Conservation (phyloP, 2,888 invertebrate species). For the Coleophora deauratella region DNA sequence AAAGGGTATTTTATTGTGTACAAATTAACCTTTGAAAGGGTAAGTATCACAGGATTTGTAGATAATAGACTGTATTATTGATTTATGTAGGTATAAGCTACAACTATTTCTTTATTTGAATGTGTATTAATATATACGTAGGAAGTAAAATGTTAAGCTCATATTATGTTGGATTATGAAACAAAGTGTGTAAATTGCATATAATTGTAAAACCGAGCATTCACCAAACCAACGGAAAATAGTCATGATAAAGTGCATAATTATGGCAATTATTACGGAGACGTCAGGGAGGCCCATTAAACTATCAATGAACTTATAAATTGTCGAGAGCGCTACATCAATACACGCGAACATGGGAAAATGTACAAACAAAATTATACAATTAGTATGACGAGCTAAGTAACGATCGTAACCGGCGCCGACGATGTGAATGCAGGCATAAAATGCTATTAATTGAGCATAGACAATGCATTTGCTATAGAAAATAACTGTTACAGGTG, state of each 20-base stretch:
- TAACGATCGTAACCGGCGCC: slow-evolving; percentile 25
- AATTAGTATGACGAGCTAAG: slow-evolving; percentile 30
- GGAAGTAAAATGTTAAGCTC: too few relatives aligned
- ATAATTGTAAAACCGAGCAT: slow-evolving; percentile 6
- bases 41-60: background rate
- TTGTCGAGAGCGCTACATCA: slow-evolving; percentile 44
- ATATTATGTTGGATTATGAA: too few relatives aligned
- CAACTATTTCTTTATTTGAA: too few relatives aligned
- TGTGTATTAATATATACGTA: too few relatives aligned
- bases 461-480: slow-evolving; percentile 39
- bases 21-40: slow-evolving; percentile 45
- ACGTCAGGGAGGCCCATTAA: slow-evolving; percentile 48
- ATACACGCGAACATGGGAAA: slow-evolving; percentile 47
- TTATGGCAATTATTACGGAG: slow-evolving; percentile 44
- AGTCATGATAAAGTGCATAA: slow-evolving; percentile 44
- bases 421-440: slow-evolving; percentile 52
- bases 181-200: too few relatives aligned
- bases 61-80: too few relatives aligned
- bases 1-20: slow-evolving; percentile 59
- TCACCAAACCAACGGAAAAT: slow-evolving; percentile 17
- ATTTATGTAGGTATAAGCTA: too few relatives aligned
- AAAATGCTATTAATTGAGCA: slow-evolving; percentile 55
- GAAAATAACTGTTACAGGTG: slow-evolving; percentile 47
- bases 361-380: slow-evolving; percentile 37
- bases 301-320: slow-evolving; percentile 54